Evolutionary conservation across 2,888 invertebrate species (phyloP), one percentile per base, ranked within the genome.

Genomic region (Desoria tigrina): DNA sequence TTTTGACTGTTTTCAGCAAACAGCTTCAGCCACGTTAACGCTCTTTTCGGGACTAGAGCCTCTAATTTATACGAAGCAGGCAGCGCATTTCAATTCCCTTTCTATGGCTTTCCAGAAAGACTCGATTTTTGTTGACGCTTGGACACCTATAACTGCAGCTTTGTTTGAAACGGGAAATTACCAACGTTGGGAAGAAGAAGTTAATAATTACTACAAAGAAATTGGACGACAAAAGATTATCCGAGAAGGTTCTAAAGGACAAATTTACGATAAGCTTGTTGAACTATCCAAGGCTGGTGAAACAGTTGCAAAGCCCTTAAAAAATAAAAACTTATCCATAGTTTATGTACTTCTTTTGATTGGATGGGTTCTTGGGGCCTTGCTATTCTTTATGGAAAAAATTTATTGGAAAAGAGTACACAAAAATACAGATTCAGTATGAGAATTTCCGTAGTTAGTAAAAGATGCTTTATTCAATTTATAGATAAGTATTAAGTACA

Each of bases 91-190:
- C 2, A 28, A 23, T 0, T 21, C 55, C 7, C 23, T 62, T 18
- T 55, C 62, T 6, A 23, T 55, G 26, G 62, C 45, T 14, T 62
- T 62, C 37, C 62, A 3, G 27, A 62, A 42, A 16, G 62, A 62
- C 2, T 62, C 62, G 1, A 18, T 45, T 55, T 55, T 27, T 23
- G 62, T 55, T 3, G 62, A 62, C 45, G 54, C 55, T 28, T 55
- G 54, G 6, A 42, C 24, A n/a, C 62, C 62, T 4, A 45, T 62
- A 1, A 53, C 42, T 1, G 21, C 54, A 1, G 21, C 28, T 7
- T 3, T 62, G 1, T 45, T 16, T 23, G 62, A 54, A 18, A 55
- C 27, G 3, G 39, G n/a, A 1, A n/a, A 45, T 27, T 45, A 55
- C 28, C 26, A 21, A 7, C 54, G 27, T 24, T 62, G 62, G 62